Evolutionary conservation across 2,113 vertebrate species (phyloP).

Genomic region (human (Homo sapiens)): GRCh38 chr7:23006001-23006500

Average conservation of each 20-base stretch:
- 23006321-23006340: no score
- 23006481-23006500: no score
- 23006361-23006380: no score
- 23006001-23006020: not conserved
- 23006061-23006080: not conserved
- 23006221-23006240: not conserved
- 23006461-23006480: no score
- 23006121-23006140: not conserved
- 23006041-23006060: conserved; percentile 5
- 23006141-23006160: not conserved
- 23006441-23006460: no score
- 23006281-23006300: no score
- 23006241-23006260: conserved; percentile 20
- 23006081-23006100: not conserved
- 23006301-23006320: no score
- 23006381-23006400: no score
- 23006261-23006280: conserved; percentile 37
- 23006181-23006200: not conserved
- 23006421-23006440: no score
- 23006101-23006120: not conserved
- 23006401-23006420: no score
- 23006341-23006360: no score
- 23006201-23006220: not conserved
- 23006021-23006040: conserved; percentile 30
- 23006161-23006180: not conserved